Base-by-base conservation (phyloP, 2,113 vertebrate genomes). In the Pterocles burchelli region DNA sequence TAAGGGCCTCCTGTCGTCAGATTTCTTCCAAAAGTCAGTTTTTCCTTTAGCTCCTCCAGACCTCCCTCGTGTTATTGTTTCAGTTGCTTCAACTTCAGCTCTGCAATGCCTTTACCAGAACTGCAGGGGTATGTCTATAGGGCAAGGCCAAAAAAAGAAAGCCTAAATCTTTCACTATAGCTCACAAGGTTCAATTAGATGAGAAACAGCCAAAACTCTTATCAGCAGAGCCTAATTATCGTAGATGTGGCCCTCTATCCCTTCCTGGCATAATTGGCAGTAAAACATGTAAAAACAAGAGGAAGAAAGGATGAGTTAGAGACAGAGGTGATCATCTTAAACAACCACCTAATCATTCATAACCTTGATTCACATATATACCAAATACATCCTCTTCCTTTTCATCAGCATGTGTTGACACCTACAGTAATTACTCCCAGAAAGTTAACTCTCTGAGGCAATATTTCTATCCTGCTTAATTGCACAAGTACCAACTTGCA, bases 361-460 rank as follows among this genome's bases (percentile, higher is more conserved):
- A 94, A 72, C 16, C 46, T 86, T 89, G 81, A 72, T 80, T 95
- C 85, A 10, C 2, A 21, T 33, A 51, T 79, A 57, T n/a, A 87
- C 57, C 78, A 96, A 96, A 95, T 14, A 85, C 41, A 58, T 79
- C 25, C n/a, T 68, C 43, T 67, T 95, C 81, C 78, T 70, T 91
- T 52, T 61, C 75, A 86, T 17, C 46, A 84, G 41, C 1, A 0
- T 33, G n/a, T 82, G 72, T 87, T 96, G 97, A 96, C 95, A 96
- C 91, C 92, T 70, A 17, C 7, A 10, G 85, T 93, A 96, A 98
- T 98, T 96, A 97, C 48, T 96, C 73, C 49, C 85, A 85, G 85
- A 85, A 96, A 98, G 59, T 89, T 88, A 94, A 92, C 92, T 96
- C 95, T 97, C 95, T 1, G 13, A 96, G 87, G 95, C 87, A 90